phyloP scores from a whole-genome alignment of 2,888 invertebrate species.

The Anaspis maculata region DNA sequence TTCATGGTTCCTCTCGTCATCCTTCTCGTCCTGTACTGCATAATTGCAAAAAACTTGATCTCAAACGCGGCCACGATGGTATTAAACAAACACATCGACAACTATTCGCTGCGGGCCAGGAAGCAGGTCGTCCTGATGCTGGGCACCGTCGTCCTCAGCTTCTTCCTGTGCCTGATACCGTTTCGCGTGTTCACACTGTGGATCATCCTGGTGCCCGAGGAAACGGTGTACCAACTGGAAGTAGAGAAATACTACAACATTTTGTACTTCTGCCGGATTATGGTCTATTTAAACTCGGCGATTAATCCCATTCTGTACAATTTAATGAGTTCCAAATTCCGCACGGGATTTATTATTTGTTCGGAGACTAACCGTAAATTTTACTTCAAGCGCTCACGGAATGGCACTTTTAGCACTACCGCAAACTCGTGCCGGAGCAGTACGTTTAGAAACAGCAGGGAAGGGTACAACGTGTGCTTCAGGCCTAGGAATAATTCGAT shows the following conservation, averaged over 20 bases:
- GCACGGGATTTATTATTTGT: slow-evolving; percentile 68
- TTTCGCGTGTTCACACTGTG: slow-evolving; percentile 76
- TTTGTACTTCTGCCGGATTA: slow-evolving; percentile 74
- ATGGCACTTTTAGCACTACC: slow-evolving; percentile 53
- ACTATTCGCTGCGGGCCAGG: slow-evolving; percentile 62
- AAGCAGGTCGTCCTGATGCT: slow-evolving; percentile 82
- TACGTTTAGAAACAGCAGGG: slow-evolving; percentile 32
- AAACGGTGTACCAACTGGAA: slow-evolving; percentile 59
- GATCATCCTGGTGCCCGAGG: slow-evolving; percentile 69
- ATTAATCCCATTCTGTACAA: slow-evolving; percentile 89
- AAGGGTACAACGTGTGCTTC: slow-evolving; percentile 34
- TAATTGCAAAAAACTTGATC: slow-evolving; percentile 77
- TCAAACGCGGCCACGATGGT: slow-evolving; percentile 58
- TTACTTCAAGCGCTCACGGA: slow-evolving; percentile 41
- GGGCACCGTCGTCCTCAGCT: slow-evolving; percentile 77
- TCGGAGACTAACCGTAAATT: slow-evolving; percentile 47
- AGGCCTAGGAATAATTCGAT: slow-evolving; percentile 33
- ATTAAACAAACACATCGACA: slow-evolving; percentile 64
- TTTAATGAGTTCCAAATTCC: slow-evolving; percentile 84
- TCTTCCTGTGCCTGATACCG: slow-evolving; percentile 82
- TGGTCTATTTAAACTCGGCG: slow-evolving; percentile 84
- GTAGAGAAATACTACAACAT: slow-evolving; percentile 74
- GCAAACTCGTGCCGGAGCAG: slow-evolving; percentile 41
- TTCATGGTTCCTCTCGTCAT: slow-evolving; percentile 74
- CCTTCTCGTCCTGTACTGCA: slow-evolving; percentile 70